Percentiles rank a stretch among this genome's conserved stretches.
Conservation (phyloP, 2,113 vertebrate genomes). For the Bubo scandiacus region DNA sequence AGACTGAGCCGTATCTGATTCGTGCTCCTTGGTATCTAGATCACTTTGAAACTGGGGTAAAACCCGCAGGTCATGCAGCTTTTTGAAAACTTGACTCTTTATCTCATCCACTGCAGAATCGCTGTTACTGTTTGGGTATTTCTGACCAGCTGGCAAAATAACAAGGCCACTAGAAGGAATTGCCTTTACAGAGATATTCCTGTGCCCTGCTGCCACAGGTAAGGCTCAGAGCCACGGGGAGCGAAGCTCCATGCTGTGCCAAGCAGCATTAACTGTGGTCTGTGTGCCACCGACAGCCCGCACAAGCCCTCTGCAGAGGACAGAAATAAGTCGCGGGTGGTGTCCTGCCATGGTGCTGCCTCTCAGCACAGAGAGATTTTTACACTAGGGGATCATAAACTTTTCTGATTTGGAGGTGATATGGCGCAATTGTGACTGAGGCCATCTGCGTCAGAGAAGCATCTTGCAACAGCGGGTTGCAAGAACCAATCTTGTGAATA, state of each 20-base stretch:
- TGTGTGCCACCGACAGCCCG: rapidly evolving
- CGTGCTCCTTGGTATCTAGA: neutral
- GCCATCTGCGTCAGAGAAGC: neutral
- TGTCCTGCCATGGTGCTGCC: neutral
- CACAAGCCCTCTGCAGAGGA: neutral
- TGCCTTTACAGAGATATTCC: neutral
- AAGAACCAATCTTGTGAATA: neutral
- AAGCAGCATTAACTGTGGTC: neutral
- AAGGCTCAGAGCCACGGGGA: rapidly evolving
- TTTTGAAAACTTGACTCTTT: neutral
- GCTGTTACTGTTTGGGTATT: neutral
- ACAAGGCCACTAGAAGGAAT: neutral
- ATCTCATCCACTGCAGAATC: neutral
- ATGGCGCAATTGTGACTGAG: neutral
- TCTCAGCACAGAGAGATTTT: neutral
- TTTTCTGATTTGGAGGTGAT: neutral
- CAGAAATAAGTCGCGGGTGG: neutral
- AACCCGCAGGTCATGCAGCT: neutral
- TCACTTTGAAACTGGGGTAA: neutral
- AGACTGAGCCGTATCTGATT: neutral
- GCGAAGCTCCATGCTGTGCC: neutral
- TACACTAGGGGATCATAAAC: neutral
- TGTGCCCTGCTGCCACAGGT: neutral
- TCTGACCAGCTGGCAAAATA: neutral
- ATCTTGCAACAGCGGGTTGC: neutral